These are phyloP conservation scores for Ciconia nigra DNA, from an alignment of 2,797 vertebrate species.

Conservation along the genomic window DNA sequence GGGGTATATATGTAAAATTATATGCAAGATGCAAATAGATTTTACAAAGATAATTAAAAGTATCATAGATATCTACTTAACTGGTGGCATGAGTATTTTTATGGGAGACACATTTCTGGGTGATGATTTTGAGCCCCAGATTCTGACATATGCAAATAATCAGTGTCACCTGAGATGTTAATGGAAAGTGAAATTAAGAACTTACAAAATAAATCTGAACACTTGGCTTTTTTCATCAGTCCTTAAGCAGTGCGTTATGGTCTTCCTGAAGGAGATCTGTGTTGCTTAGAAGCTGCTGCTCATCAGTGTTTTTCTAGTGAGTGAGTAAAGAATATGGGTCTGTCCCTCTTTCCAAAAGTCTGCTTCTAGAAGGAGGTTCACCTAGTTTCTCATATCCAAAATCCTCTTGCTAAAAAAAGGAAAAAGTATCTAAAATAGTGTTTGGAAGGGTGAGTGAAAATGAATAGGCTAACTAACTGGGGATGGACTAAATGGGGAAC, in stretches of 20 bases:
- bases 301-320: not conserved
- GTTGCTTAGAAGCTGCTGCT: not conserved
- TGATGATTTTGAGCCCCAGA: not conserved
- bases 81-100: not conserved
- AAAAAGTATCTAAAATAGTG: not conserved
- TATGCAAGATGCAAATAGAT: not conserved
- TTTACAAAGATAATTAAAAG: not conserved
- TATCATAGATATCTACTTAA: not conserved
- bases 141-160: not conserved
- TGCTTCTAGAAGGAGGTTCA: not conserved
- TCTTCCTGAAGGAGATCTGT: not conserved
- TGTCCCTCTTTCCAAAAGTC: not conserved
- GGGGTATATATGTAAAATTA: not conserved
- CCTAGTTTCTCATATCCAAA: not conserved
- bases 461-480: not conserved
- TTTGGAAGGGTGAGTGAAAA: not conserved
- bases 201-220: not conserved
- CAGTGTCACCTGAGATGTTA: not conserved
- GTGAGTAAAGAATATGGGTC: not conserved
- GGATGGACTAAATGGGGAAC: not conserved
- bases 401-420: not conserved
- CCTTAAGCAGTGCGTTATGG: not conserved
- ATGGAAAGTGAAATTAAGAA: not conserved
- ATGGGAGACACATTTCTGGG: not conserved
- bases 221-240: not conserved